phyloP scores from a whole-genome alignment of 2,113 vertebrate species.

The Noturus placidus region DNA sequence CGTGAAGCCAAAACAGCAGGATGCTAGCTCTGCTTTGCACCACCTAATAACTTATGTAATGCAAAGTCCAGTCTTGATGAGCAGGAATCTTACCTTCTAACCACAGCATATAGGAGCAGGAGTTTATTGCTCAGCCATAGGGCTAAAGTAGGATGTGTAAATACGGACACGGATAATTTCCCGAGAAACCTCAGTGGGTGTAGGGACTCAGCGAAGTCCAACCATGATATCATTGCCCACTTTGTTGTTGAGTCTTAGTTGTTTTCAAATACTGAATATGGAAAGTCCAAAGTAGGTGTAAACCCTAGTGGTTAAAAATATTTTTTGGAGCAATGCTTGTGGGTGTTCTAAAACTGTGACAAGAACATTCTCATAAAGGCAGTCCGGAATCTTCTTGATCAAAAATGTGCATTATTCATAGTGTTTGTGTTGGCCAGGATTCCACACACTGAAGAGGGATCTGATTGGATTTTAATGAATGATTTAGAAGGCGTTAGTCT shows the following conservation, averaged over 20 bases:
- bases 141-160: slow-evolving; percentile 1
- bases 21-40: not conserved
- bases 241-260: not conserved
- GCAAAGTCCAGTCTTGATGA: not conserved
- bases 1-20: not conserved
- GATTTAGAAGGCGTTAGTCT: not conserved
- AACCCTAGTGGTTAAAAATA: not conserved
- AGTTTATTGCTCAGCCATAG: not conserved
- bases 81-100: not conserved
- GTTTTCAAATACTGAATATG: not conserved
- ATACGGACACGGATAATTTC: not conserved
- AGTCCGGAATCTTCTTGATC: not conserved
- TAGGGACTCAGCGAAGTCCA: not conserved
- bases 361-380: not conserved
- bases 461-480: slow-evolving; percentile 7
- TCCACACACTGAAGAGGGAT: not conserved
- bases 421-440: slow-evolving; percentile 1
- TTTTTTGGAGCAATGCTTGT: not conserved
- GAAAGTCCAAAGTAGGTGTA: not conserved
- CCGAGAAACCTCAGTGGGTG: not conserved
- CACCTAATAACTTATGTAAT: slow-evolving; percentile 10
- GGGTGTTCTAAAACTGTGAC: slow-evolving; percentile 1
- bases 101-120: not conserved
- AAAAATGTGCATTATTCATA: not conserved
- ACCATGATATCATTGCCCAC: not conserved